These are phyloP conservation scores for Beris chalybata DNA, from an alignment of 2,888 invertebrate species.

Conservation along the genomic window DNA sequence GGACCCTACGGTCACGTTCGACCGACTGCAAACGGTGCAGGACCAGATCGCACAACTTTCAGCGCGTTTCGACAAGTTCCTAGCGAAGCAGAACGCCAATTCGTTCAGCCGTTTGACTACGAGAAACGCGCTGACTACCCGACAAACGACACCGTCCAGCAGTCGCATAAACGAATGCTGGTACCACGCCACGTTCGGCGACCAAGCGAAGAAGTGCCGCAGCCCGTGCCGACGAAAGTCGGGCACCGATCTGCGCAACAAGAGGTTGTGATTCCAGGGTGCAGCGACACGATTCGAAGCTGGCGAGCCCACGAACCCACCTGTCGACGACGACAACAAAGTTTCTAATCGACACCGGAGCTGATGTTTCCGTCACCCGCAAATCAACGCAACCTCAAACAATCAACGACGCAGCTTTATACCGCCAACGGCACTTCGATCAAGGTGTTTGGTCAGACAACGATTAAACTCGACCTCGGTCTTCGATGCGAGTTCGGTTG, in stretches of 20 bases:
- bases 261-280: not conserved
- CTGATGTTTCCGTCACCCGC: not conserved
- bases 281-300: not conserved
- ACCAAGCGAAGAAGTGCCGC: not conserved
- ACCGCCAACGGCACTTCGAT: slow-evolving; percentile 39
- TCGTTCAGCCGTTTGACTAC: not conserved
- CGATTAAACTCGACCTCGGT: slow-evolving; percentile 34
- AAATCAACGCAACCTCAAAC: not conserved
- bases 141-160: not conserved
- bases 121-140: not conserved
- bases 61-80: not conserved
- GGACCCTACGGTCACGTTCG: too few species aligned
- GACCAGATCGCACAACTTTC: not conserved
- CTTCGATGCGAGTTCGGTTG: slow-evolving; percentile 41
- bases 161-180: not conserved
- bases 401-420: slow-evolving; percentile 23
- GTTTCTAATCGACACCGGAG: not conserved
- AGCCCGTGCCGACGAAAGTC: not conserved
- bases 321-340: not conserved
- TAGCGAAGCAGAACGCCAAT: not conserved
- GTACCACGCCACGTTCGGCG: not conserved
- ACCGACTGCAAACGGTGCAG: too few species aligned
- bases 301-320: not conserved
- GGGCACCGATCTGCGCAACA: too few species aligned
- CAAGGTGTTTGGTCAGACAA: slow-evolving; percentile 35